Evolutionary conservation across 2,888 invertebrate genomes (phyloP).

Genomic region (Cyclophora punctaria): DNA sequence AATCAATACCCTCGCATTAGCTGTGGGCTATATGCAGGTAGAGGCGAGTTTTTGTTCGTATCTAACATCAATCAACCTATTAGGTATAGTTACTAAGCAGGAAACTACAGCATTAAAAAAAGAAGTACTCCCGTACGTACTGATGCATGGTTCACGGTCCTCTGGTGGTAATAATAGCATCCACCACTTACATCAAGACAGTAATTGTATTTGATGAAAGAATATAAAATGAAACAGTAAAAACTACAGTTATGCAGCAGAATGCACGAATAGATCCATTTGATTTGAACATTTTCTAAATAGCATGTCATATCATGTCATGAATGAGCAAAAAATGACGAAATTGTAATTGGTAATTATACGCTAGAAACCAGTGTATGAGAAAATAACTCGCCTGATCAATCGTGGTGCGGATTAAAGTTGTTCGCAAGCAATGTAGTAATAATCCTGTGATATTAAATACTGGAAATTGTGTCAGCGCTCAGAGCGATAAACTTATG

Average conservation of each 20-base stretch:
- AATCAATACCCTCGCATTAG: slow-evolving; percentile 30
- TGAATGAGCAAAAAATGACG: slow-evolving; percentile 13
- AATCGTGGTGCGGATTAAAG: slow-evolving; percentile 14
- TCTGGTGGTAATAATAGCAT: slow-evolving; percentile 24
- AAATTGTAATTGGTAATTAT: slow-evolving; percentile 17
- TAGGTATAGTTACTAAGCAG: slow-evolving; percentile 28
- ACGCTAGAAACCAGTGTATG: slow-evolving; percentile 17
- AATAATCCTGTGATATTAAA: slow-evolving; percentile 7
- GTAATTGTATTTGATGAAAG: slow-evolving; percentile 12
- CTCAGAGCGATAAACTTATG: slow-evolving; percentile 28
- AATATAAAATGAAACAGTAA: slow-evolving; percentile 11
- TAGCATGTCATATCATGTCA: slow-evolving; percentile 8
- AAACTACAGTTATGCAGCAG: slow-evolving; percentile 12
- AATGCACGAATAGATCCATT: slow-evolving; percentile 10
- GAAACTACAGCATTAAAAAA: slow-evolving; percentile 36
- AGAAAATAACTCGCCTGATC: slow-evolving; percentile 15
- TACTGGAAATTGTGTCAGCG: slow-evolving; percentile 26
- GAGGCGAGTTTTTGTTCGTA: slow-evolving; percentile 36
- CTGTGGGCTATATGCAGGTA: slow-evolving; percentile 32
- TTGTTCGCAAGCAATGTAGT: slow-evolving; percentile 7
- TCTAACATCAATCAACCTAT: slow-evolving; percentile 38
- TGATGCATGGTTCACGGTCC: slow-evolving; percentile 28
- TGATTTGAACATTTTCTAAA: slow-evolving; percentile 6
- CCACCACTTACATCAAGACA: slow-evolving; percentile 11
- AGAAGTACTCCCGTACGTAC: slow-evolving; percentile 16